Base-by-base conservation (phyloP, 2,888 invertebrate species). In the Priocnemis perturbator region DNA sequence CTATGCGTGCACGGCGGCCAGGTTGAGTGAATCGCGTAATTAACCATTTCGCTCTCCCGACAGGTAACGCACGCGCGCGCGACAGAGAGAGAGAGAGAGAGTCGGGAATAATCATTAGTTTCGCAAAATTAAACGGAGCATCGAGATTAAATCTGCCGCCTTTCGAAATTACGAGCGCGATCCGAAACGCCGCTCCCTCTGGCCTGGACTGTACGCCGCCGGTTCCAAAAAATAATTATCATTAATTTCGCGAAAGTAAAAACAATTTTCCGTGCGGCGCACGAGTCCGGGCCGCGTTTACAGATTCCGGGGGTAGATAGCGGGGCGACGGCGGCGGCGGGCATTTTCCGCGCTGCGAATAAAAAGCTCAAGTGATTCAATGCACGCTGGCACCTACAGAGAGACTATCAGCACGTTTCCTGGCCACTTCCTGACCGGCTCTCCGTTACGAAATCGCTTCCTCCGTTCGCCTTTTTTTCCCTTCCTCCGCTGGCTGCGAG, bases 161-260 rank as follows among this genome's bases (percentile, higher is more conserved):
- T 50, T 50, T 19, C 50, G 50, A 50, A 50, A 50, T 50, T 50
- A 50, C 19, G 50, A 19, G 50, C 50, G 50, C 5, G 50, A 50
- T 37, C 37, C 37, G 37, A 37, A 37, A 37, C 37, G 11, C 37
- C 11, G 37, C 7, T 11, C 37, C 14, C 37, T 11, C 37, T 11
- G 26, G 26, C 37, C 37, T 3, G 7, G 11, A 14, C 19, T 50
- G n/a, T 47, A 11, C 17, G 50, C 17, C 50, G 50, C 26, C 26
- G 50, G 17, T 19, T 50, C 17, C 50, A 19, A 50, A 50, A 50
- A 50, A 50, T 50, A 50, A 19, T 17, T 50, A 17, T 50, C 50
- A 19, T 50, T 50, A 50, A 50, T 50, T 50, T 19, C 11, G 37
- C 37, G 50, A 50, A 50, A 17, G 50, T 37, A 37, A 37, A 37